Percentiles rank a stretch among this genome's conserved stretches.
phyloP scores from a whole-genome alignment of 1,140 invertebrate genomes.

The Coenobita brevimanus region DNA sequence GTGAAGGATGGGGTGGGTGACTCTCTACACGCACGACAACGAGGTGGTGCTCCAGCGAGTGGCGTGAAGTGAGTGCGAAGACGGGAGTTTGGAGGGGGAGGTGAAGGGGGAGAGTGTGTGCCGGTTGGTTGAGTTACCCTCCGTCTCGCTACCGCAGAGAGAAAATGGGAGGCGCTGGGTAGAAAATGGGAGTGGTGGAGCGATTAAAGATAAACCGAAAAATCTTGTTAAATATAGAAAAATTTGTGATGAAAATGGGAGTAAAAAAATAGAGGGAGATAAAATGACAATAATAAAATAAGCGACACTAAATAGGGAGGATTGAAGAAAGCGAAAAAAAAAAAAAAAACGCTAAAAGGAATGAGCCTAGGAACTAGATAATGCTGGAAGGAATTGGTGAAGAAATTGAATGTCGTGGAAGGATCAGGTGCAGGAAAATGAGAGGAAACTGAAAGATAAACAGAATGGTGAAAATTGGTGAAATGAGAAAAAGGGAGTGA shows the following conservation, averaged over 20 bases:
- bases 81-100: neutral
- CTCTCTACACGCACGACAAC: constrained; percentile 22
- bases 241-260: neutral
- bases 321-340: neutral
- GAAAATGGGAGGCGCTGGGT: neutral
- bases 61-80: neutral
- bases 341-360: neutral
- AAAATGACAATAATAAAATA: neutral
- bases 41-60: constrained; percentile 24
- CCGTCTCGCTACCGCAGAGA: neutral
- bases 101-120: neutral
- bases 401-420: neutral
- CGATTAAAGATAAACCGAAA: neutral
- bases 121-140: no score
- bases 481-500: neutral
- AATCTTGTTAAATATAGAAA: neutral
- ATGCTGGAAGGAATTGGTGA: neutral
- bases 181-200: no score
- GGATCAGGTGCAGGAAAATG: neutral
- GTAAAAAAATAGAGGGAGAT: neutral
- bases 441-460: neutral
- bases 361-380: neutral
- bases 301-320: neutral
- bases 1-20: constrained; percentile 62
- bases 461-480: neutral